Evolutionary conservation across 2,888 invertebrate genomes (phyloP).

Genomic region (Bellardia pandia): DNA sequence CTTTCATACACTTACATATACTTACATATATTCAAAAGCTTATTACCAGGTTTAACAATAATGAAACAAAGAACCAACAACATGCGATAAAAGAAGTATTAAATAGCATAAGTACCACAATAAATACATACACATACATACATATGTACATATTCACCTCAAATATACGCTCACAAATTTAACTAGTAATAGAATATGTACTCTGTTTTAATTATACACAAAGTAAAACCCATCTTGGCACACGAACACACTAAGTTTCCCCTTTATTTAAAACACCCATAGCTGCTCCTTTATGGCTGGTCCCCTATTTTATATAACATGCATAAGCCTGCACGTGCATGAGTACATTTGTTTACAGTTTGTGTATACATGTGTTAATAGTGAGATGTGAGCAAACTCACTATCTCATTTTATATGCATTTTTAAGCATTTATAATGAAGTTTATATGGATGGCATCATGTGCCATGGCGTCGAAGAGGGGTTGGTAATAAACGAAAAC

Average conservation of each 20-base stretch:
- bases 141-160: not conserved
- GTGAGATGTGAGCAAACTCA: not conserved
- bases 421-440: conserved; percentile 22
- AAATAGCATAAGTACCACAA: not conserved
- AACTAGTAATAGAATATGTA: not conserved
- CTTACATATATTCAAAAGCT: too few relatives aligned
- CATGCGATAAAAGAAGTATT: not conserved
- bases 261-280: not conserved
- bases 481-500: not conserved
- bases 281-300: not conserved
- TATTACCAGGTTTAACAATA: not conserved
- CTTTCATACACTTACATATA: too few relatives aligned
- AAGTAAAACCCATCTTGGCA: not conserved
- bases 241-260: not conserved
- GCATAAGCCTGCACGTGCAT: not conserved
- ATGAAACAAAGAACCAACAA: not conserved
- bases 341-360: not conserved
- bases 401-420: conserved; percentile 14
- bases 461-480: not conserved
- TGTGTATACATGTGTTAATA: conserved; percentile 3
- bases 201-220: conserved; percentile 2
- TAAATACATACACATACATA: not conserved
- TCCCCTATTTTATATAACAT: not conserved
- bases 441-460: conserved; percentile 20
- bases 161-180: not conserved